A percentile compares a stretch with the other conserved stretches of the same genome.
Evolutionary conservation across 2,888 invertebrate species (phyloP).

Genomic region (Eristalis pertinax): DNA sequence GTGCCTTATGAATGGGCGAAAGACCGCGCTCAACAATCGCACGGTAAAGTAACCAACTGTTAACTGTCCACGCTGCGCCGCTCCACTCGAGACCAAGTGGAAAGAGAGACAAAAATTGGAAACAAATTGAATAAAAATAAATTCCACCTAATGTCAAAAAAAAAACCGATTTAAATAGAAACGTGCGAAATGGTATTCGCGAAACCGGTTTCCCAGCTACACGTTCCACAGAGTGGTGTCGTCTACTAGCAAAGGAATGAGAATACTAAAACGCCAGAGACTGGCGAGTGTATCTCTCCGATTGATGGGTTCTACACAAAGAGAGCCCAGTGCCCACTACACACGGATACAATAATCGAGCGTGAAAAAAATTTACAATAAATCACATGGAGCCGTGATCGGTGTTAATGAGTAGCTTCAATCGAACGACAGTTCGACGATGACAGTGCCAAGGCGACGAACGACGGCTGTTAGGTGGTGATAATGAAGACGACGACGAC

Average conservation of each 20-base stretch:
- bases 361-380: constrained; percentile 61
- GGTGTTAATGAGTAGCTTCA: constrained; percentile 62
- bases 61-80: constrained; percentile 65
- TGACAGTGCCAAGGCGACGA: constrained; percentile 1
- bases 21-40: constrained; percentile 48
- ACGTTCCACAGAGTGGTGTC: constrained; percentile 29
- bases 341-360: constrained; percentile 24
- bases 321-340: not conserved
- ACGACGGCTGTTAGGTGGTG: not conserved
- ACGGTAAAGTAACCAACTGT: constrained; percentile 65
- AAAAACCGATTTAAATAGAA: constrained; percentile 61
- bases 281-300: constrained; percentile 3
- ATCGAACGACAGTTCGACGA: constrained; percentile 20
- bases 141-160: constrained; percentile 45
- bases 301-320: not conserved
- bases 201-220: constrained; percentile 60
- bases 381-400: constrained; percentile 67
- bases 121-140: constrained; percentile 22
- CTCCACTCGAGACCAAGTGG: constrained; percentile 34
- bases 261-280: constrained; percentile 15
- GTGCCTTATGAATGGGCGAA: constrained; percentile 47
- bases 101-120: constrained; percentile 26
- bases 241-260: constrained; percentile 14
- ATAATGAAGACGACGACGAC: constrained; percentile 13
- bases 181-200: constrained; percentile 71